Percentiles rank a stretch among this genome's conserved stretches.
These are phyloP conservation scores for Aradophagus sp. DNA, from an alignment of 1,140 invertebrate species.

Conservation along the genomic window DNA sequence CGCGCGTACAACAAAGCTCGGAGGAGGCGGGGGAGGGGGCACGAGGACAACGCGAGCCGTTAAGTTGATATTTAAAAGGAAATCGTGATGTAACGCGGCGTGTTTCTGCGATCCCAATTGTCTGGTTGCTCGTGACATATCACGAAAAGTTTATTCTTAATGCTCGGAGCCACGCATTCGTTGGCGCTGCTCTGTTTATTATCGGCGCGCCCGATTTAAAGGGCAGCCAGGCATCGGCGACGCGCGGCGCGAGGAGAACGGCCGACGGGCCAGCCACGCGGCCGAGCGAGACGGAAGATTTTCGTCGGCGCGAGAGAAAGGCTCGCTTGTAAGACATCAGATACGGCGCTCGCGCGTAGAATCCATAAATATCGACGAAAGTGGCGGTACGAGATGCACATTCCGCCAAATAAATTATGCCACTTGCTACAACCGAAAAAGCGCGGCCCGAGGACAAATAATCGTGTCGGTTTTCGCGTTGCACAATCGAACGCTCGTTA, in stretches of 20 bases:
- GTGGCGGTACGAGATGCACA: not conserved
- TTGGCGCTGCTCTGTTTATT: slow-evolving; percentile 58
- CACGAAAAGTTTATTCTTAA: slow-evolving; percentile 68
- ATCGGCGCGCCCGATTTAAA: slow-evolving; percentile 49
- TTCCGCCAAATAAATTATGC: slow-evolving; percentile 9
- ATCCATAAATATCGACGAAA: slow-evolving; percentile 37
- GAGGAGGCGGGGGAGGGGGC: slow-evolving; percentile 11
- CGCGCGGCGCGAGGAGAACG: not conserved
- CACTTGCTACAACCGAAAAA: no score
- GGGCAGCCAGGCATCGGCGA: slow-evolving; percentile 25
- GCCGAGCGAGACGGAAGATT: slow-evolving; percentile 7
- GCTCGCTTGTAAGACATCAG: slow-evolving; percentile 20
- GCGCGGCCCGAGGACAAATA: no score
- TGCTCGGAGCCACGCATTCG: slow-evolving; percentile 39
- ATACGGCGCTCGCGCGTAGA: slow-evolving; percentile 13
- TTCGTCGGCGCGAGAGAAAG: slow-evolving; percentile 23
- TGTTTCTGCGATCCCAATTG: slow-evolving; percentile 43
- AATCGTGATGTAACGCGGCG: slow-evolving; percentile 24
- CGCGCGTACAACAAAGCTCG: slow-evolving; percentile 13
- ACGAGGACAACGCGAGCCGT: slow-evolving; percentile 14
- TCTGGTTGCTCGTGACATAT: slow-evolving; percentile 61
- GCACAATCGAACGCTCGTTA: no score
- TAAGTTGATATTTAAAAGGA: slow-evolving; percentile 50
- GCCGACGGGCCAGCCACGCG: not conserved
- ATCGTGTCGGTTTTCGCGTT: no score